Evolutionary conservation across 2,888 invertebrate genomes (phyloP), one percentile per base, ranked within the genome.

Genomic region (Opisthograptis luteolata): DNA sequence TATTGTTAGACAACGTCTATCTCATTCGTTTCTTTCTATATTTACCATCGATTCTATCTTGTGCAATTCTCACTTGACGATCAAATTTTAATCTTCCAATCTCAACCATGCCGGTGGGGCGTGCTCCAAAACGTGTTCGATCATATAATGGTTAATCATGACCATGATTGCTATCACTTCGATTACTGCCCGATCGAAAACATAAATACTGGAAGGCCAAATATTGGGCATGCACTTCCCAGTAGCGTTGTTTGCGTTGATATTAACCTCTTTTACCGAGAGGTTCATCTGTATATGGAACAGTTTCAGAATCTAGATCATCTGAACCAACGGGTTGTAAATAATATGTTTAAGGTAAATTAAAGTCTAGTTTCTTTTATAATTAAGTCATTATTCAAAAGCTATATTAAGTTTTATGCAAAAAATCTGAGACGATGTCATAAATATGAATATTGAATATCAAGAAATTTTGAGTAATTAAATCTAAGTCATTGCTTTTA

Each of bases 211-310:
- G 60, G 32, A 48, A 28, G 45, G 56, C 58, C 73, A 75, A 75
- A 81, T 79, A 76, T 79, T 79, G 68, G 69, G 66, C 43, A 41
- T 69, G 69, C 73, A 73, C 77, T 78, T 63, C 58, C 61, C 57
- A 58, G 60, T 43, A 55, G 61, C 60, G 62, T 61, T 61, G 57
- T 66, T 65, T 64, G 59, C 57, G 56, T 48, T 60, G 45, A 60
- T 59, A 58, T 64, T 55, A 60, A 63, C 60, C 54, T 43, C 60
- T 60, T 58, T 59, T 20, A 44, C 28, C 35, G 43, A 49, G 46
- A 25, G 20, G 31, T 35, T 2, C 7, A 15, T 13, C 20, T 43
- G 25, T 27, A 27, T 32, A 30, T 27, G 10, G 14, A 39, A 14
- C 17, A 4, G 8, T 35, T 46, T 28, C 7, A 14, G n/a, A 28